Evolutionary conservation across 2,113 vertebrate genomes (phyloP).

Genomic region (Aphelocoma coerulescens): DNA sequence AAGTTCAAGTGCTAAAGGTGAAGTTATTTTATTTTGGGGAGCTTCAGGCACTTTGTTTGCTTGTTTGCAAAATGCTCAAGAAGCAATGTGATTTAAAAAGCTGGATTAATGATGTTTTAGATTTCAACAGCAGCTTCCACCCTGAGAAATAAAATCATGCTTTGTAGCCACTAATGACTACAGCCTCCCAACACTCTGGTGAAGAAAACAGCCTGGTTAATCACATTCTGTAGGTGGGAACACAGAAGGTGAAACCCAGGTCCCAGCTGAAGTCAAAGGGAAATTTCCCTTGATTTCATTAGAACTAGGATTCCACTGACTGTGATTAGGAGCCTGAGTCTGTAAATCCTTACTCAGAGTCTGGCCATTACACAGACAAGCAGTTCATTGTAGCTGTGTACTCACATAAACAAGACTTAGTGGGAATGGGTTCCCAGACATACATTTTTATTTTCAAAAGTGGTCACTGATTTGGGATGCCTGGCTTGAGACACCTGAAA

Average conservation of each 20-base stretch:
- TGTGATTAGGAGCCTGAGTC: constrained; percentile 1
- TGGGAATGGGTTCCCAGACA: constrained; percentile 4
- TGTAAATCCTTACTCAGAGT: constrained; percentile 33
- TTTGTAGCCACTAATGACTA: constrained; percentile 7
- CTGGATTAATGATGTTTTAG: background rate
- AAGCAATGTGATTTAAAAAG: background rate
- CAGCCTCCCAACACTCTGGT: background rate
- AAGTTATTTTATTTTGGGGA: constrained; percentile 42
- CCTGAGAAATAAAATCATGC: background rate
- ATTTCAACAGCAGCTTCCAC: constrained; percentile 11
- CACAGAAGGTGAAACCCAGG: background rate
- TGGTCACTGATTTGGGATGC: constrained; percentile 39
- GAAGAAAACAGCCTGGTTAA: constrained; percentile 5
- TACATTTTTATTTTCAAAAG: constrained; percentile 48
- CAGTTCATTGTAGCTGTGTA: constrained; percentile 10
- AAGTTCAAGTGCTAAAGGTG: constrained; percentile 51
- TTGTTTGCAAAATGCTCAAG: constrained; percentile 23
- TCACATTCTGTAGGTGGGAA: constrained; percentile 1
- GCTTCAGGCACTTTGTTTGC: constrained; percentile 39
- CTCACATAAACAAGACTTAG: constrained; percentile 27
- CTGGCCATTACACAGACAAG: constrained; percentile 27
- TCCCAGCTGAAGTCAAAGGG: constrained; percentile 34
- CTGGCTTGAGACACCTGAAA: constrained; percentile 51
- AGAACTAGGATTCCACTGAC: background rate
- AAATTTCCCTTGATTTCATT: constrained; percentile 47